A percentile compares a stretch with the other conserved stretches of the same genome.
Evolutionary conservation across 2,888 invertebrate genomes (phyloP).

Genomic region (Hydroisotoma schaefferi): DNA sequence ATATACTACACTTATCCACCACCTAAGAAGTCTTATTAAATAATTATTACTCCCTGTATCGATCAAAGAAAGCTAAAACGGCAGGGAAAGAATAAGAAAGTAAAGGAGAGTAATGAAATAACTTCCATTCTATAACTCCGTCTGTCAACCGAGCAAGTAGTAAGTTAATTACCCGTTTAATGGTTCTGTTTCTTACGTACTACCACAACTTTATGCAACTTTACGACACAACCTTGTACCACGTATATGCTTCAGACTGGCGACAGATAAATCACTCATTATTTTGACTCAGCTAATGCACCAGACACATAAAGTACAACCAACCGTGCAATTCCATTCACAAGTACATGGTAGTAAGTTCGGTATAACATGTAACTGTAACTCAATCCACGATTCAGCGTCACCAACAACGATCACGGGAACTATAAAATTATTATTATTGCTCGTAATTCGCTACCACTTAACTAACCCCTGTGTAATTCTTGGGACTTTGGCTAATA

Average conservation of each 20-base stretch:
- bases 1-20: too few relatives aligned
- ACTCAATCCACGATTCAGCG: neutral
- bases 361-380: too few relatives aligned
- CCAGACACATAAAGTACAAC: neutral
- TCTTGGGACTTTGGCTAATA: too few relatives aligned
- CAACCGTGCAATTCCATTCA: neutral
- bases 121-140: neutral
- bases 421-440: too few relatives aligned
- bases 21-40: too few relatives aligned
- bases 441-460: too few relatives aligned
- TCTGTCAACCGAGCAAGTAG: neutral
- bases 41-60: too few relatives aligned
- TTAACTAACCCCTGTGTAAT: too few relatives aligned
- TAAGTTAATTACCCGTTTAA: neutral
- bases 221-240: too few relatives aligned
- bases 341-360: neutral
- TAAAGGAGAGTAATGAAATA: neutral
- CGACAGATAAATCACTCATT: slow-evolving; percentile 7
- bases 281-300: neutral
- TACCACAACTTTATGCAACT: too few relatives aligned
- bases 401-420: neutral
- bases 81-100: neutral
- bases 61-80: too few relatives aligned
- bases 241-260: neutral
- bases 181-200: too few relatives aligned